These are phyloP conservation scores for Hydrotaea diabolus DNA, from an alignment of 2,888 invertebrate genomes.

Conservation along the genomic window DNA sequence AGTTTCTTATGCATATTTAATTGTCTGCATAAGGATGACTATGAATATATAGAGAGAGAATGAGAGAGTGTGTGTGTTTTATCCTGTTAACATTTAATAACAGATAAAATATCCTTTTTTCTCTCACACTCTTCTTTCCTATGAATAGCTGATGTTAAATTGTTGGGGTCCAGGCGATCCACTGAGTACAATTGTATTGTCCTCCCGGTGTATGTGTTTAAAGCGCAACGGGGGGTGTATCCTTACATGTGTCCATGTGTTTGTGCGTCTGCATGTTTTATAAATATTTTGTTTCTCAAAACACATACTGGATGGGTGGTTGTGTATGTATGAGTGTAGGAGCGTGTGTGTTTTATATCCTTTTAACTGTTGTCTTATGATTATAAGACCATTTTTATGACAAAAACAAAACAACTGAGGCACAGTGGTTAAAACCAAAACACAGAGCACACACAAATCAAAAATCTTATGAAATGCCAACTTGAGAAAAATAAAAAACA, in stretches of 20 bases:
- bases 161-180: no score
- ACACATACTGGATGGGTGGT: no score
- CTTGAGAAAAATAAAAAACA: no score
- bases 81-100: constrained; percentile 1
- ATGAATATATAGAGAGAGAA: background rate
- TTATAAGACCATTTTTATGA: constrained; percentile 6
- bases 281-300: constrained; percentile 11
- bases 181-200: no score
- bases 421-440: no score
- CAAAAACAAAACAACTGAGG: background rate
- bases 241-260: background rate
- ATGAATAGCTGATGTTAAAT: no score
- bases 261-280: background rate
- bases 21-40: no score
- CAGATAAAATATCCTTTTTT: constrained; percentile 16
- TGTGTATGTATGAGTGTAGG: background rate
- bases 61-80: background rate
- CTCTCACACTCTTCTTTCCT: background rate
- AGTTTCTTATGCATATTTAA: background rate
- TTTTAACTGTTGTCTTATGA: constrained; percentile 24
- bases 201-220: no score
- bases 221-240: no score
- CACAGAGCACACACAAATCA: no score
- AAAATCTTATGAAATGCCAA: no score
- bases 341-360: constrained; percentile 36